phyloP scores from a whole-genome alignment of 2,888 invertebrate genomes.

The Punctoribates punctum region DNA sequence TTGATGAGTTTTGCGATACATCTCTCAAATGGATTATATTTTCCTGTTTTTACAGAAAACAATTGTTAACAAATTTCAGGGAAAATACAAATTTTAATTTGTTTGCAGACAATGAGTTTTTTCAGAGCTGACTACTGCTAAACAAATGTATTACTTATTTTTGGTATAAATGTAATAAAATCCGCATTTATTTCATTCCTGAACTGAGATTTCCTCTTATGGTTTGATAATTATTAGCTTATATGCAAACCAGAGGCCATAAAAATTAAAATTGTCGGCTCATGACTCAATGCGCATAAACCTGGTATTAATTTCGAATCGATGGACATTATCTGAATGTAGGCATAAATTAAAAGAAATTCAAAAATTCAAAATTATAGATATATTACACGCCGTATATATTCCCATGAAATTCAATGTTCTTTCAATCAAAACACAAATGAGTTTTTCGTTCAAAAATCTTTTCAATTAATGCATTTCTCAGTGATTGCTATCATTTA shows the following conservation, averaged over 20 bases:
- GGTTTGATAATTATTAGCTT: slow-evolving; percentile 11
- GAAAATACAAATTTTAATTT: neutral
- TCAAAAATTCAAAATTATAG: no score
- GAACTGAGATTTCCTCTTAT: slow-evolving; percentile 25
- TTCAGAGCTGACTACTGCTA: neutral
- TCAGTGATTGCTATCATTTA: no score
- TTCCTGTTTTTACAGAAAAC: slow-evolving; percentile 4
- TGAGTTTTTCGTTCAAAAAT: no score
- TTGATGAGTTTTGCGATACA: neutral
- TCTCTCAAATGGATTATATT: slow-evolving; percentile 6
- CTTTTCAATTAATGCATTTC: no score
- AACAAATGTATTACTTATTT: neutral
- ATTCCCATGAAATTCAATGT: no score
- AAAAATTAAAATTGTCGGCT: slow-evolving; percentile 29
- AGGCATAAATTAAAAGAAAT: neutral
- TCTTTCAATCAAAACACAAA: no score
- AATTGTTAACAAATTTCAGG: neutral
- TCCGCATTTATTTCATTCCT: neutral
- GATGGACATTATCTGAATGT: neutral
- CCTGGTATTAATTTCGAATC: neutral
- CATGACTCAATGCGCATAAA: neutral
- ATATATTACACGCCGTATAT: no score
- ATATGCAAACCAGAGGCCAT: slow-evolving; percentile 24
- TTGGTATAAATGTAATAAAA: neutral
- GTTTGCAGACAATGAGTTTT: neutral